These are phyloP conservation scores for Drosophila meridionalis DNA, from an alignment of 2,888 invertebrate species.

Conservation along the genomic window DNA sequence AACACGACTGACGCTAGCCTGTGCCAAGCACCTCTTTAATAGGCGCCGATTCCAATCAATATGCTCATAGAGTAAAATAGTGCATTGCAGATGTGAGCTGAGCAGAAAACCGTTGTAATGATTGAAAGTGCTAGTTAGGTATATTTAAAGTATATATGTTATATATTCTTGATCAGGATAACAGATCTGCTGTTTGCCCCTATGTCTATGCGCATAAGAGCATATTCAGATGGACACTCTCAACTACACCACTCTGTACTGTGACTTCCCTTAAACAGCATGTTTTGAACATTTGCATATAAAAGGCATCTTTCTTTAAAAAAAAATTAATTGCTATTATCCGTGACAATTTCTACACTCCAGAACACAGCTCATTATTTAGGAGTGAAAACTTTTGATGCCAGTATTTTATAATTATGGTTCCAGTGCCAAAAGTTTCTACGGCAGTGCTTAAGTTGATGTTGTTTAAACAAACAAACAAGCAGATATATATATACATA, in stretches of 20 bases:
- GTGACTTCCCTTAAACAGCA: neutral
- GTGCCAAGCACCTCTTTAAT: neutral
- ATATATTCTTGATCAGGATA: too few species aligned
- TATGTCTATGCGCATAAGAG: too few species aligned
- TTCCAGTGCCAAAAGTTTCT: conserved; percentile 55
- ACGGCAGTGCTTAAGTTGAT: conserved; percentile 24
- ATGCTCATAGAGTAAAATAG: neutral
- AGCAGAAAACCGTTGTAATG: neutral
- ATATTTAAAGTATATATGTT: too few species aligned
- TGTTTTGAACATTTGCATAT: neutral
- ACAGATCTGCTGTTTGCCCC: too few species aligned
- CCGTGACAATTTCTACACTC: neutral
- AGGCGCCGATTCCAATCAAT: neutral
- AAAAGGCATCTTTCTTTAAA: neutral
- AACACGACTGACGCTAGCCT: neutral
- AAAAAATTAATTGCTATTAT: conserved; percentile 11
- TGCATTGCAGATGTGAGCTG: neutral
- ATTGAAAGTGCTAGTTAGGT: too few species aligned
- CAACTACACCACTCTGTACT: neutral
- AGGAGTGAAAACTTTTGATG: conserved; percentile 41
- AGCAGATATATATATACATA: conserved; percentile 13
- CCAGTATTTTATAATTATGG: conserved; percentile 58
- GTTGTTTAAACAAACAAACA: conserved; percentile 16
- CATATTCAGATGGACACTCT: neutral
- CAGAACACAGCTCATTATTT: neutral